These are phyloP conservation scores for Atta colombica DNA, from an alignment of 1,140 invertebrate species.

Conservation along the genomic window DNA sequence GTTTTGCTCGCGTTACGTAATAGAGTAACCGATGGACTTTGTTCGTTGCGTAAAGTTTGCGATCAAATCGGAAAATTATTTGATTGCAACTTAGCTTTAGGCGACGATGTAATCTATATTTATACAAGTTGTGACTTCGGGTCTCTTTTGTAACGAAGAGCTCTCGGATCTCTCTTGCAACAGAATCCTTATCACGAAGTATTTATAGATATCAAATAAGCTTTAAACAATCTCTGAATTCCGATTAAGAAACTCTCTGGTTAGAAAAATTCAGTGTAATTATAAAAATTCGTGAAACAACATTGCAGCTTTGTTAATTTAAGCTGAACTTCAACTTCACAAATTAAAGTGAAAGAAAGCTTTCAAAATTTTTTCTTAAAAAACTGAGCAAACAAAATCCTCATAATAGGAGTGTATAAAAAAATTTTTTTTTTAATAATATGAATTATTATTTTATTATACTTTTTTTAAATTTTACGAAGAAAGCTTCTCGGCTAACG, in stretches of 20 bases:
- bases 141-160: neutral
- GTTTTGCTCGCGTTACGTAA: slow-evolving; percentile 21
- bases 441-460: neutral
- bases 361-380: neutral
- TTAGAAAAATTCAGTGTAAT: neutral
- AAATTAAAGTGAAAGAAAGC: neutral
- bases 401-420: neutral
- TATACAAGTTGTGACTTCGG: neutral
- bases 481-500: neutral
- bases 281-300: neutral
- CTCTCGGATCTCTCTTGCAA: neutral
- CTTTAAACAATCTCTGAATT: neutral
- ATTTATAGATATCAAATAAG: slow-evolving; percentile 10
- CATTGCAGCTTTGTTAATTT: neutral
- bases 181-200: neutral
- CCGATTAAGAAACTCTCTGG: neutral
- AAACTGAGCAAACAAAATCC: neutral
- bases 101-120: slow-evolving; percentile 1
- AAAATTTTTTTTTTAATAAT: neutral
- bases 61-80: slow-evolving; percentile 13
- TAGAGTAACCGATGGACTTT: neutral
- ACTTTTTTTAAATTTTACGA: neutral
- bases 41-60: slow-evolving; percentile 29
- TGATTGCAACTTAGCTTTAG: neutral
- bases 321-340: neutral